A percentile compares a stretch with the other conserved stretches of the same genome.
Conservation (phyloP, 2,888 invertebrate genomes). For the Ophonus ardosiacus region DNA sequence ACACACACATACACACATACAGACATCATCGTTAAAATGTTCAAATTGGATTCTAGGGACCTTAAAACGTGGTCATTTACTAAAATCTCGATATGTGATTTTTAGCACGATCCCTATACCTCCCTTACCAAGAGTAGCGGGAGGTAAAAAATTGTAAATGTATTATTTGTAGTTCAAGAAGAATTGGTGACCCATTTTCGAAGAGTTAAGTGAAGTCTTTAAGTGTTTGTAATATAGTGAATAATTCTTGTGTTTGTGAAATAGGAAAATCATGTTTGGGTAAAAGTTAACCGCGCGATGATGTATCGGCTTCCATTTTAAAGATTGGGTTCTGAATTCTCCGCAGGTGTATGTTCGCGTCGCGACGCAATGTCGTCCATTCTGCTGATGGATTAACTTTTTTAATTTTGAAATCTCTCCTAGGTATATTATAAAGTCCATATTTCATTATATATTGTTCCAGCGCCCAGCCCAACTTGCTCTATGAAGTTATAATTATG, state of each 20-base stretch:
- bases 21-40: too few relatives aligned
- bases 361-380: constrained; percentile 30
- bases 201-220: background rate
- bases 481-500: constrained; percentile 61
- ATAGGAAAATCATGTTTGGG: background rate
- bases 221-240: background rate
- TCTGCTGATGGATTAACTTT: constrained; percentile 60
- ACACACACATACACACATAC: too few relatives aligned
- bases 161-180: too few relatives aligned
- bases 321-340: background rate
- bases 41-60: too few relatives aligned
- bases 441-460: constrained; percentile 63
- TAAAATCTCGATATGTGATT: too few relatives aligned
- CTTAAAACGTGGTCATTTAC: too few relatives aligned
- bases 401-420: constrained; percentile 58
- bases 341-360: background rate
- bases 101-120: too few relatives aligned
- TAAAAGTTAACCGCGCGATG: background rate
- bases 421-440: constrained; percentile 58
- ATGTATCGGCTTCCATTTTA: constrained; percentile 1
- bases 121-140: too few relatives aligned
- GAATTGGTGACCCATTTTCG: too few relatives aligned
- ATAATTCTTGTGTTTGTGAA: background rate
- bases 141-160: too few relatives aligned
- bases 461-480: constrained; percentile 6